Evolutionary conservation across 2,888 invertebrate species (phyloP).

Genomic region (Dasysyrphus tricinctus): DNA sequence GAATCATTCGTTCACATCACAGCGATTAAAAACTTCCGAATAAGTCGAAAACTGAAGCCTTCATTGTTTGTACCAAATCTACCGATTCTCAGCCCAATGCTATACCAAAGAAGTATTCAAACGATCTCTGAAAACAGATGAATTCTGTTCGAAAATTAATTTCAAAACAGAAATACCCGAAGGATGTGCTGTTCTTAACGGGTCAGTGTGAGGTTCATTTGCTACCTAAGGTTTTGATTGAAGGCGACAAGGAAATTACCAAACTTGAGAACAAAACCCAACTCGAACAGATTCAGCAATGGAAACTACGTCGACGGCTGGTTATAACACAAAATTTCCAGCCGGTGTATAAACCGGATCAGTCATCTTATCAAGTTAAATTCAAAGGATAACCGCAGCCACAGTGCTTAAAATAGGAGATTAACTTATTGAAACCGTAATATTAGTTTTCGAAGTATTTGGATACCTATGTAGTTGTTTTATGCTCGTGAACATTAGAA

Average conservation of each 20-base stretch:
- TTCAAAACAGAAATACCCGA: slow-evolving; percentile 85
- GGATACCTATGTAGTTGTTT: not conserved
- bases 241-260: slow-evolving; percentile 91
- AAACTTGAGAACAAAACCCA: slow-evolving; percentile 91
- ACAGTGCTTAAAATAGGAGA: not conserved
- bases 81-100: slow-evolving; percentile 84
- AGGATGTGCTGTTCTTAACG: slow-evolving; percentile 94
- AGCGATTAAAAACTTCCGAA: slow-evolving; percentile 96
- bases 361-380: slow-evolving; percentile 91
- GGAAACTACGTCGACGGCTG: slow-evolving; percentile 89
- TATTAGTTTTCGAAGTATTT: slow-evolving; percentile 43
- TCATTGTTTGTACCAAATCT: slow-evolving; percentile 89
- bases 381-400: slow-evolving; percentile 90
- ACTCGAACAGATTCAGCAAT: slow-evolving; percentile 90
- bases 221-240: slow-evolving; percentile 94
- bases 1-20: slow-evolving; percentile 93
- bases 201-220: slow-evolving; percentile 95
- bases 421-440: slow-evolving; percentile 55
- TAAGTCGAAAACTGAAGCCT: too few species aligned
- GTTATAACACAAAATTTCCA: slow-evolving; percentile 93
- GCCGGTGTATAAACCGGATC: slow-evolving; percentile 87
- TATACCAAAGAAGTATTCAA: slow-evolving; percentile 81
- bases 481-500: not conserved
- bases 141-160: slow-evolving; percentile 88
- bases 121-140: slow-evolving; percentile 87